Evolutionary conservation across 2,888 invertebrate genomes (phyloP), one percentile per base, ranked within the genome.

Genomic region (Leucoma salicis): DNA sequence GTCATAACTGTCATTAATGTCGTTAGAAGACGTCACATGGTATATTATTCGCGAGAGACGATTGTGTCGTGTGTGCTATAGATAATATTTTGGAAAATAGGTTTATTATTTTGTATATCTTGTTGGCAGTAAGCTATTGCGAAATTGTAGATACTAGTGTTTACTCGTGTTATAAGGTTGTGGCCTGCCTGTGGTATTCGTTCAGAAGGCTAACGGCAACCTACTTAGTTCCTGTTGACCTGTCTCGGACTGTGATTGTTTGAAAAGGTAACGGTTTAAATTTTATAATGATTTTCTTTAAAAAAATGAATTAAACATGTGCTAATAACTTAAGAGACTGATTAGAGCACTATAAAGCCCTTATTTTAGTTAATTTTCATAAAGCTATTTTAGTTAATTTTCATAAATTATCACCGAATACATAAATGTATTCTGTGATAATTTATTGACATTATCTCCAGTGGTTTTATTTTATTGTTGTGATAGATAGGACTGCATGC

Each of bases 251-350:
- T 75, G 79, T 78, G 78, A 74, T 80, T 65, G 63, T 81, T 85
- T 66, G 78, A 21, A 85, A 85, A 85, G 85, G 86, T 87, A 87
- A 86, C 85, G 83, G 83, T 77, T 82, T 73, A 60, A 58, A 46
- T 56, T 58, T 56, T 60, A 31, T 59, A 52, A 53, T n/a, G 54
- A 31, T 50, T 42, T 40, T 49, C 14, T 46, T 35, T 46, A 25
- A 24, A 13, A 29, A 14, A 21, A 2, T 12, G 6, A n/a, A 15
- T 31, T 7, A 15, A 15, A 12, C 12, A 31, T 15, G 1, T 16
- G 1, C 2, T 8, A 6, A 29, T 14, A 2, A 5, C 2, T 14
- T n/a, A 14, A 6, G 15, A 3, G 15, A 31, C n/a, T 2, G 2
- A 15, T 12, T 4, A 5, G 2, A 21, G 8, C 4, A 31, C 2